Evolutionary conservation across 2,888 invertebrate species (phyloP).

Genomic region (Melanchra persicariae): DNA sequence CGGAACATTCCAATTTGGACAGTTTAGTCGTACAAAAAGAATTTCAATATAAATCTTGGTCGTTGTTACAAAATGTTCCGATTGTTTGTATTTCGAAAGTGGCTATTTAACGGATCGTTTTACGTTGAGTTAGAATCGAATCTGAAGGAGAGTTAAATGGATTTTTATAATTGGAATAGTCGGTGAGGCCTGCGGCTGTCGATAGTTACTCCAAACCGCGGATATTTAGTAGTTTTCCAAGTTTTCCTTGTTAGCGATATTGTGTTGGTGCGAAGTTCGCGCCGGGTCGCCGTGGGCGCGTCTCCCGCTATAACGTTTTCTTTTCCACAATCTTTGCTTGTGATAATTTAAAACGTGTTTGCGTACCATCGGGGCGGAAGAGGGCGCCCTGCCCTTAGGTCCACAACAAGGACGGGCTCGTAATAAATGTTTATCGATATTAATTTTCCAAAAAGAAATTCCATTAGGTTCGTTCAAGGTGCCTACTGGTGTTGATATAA

Average conservation of each 20-base stretch:
- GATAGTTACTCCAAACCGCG: conserved; percentile 71
- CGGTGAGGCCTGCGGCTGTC: conserved; percentile 51
- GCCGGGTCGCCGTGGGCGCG: conserved; percentile 68
- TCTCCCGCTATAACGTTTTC: conserved; percentile 77
- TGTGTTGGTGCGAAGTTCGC: conserved; percentile 71
- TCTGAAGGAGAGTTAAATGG: conserved; percentile 48
- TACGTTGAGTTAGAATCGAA: conserved; percentile 27
- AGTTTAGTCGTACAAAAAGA: conserved; percentile 35
- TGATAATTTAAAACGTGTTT: conserved; percentile 82
- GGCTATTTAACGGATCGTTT: conserved; percentile 45
- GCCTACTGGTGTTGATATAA: neutral
- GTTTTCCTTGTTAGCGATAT: conserved; percentile 77
- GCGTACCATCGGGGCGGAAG: conserved; percentile 71
- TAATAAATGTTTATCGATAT: conserved; percentile 77
- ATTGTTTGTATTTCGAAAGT: conserved; percentile 54
- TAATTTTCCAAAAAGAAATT: conserved; percentile 67
- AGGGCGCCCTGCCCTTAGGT: conserved; percentile 60
- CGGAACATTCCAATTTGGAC: conserved; percentile 43
- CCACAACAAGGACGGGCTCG: conserved; percentile 35
- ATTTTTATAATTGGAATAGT: conserved; percentile 68
- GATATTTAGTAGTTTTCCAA: conserved; percentile 78
- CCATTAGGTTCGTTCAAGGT: conserved; percentile 15
- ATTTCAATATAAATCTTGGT: conserved; percentile 43
- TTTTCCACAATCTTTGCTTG: conserved; percentile 78
- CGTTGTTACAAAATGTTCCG: conserved; percentile 36